Conservation (phyloP, 2,113 vertebrate species). For the Arothron firmamentum region DNA sequence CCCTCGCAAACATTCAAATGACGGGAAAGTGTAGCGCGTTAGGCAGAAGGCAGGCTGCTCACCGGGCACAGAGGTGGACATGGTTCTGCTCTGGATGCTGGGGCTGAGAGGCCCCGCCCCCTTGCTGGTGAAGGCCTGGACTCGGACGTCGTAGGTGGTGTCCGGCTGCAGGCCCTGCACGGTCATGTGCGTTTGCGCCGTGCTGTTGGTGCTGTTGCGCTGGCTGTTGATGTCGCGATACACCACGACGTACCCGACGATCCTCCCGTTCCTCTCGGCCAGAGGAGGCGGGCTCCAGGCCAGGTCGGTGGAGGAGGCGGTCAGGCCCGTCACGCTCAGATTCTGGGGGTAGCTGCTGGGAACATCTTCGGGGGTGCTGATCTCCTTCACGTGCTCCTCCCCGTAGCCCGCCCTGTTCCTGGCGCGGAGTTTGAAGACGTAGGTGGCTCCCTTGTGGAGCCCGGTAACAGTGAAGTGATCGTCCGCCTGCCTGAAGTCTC, state of each 20-base stretch:
- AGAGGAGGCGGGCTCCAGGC: slow-evolving; percentile 89
- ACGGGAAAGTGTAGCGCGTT: no score
- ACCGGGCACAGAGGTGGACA: slow-evolving; percentile 71
- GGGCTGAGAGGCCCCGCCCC: slow-evolving; percentile 91
- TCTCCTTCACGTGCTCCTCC: slow-evolving; percentile 90
- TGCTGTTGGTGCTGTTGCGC: slow-evolving; percentile 85
- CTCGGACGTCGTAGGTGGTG: slow-evolving; percentile 93
- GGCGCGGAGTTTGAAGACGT: slow-evolving; percentile 87
- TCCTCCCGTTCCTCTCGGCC: slow-evolving; percentile 88
- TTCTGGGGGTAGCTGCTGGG: slow-evolving; percentile 91
- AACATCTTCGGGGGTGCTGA: slow-evolving; percentile 84
- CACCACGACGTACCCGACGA: slow-evolving; percentile 85
- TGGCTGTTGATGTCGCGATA: slow-evolving; percentile 97
- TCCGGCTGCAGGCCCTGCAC: slow-evolving; percentile 86
- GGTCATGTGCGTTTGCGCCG: slow-evolving; percentile 77
- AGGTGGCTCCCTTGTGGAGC: slow-evolving; percentile 92
- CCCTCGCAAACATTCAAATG: no score
- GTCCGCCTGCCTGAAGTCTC: slow-evolving; percentile 84
- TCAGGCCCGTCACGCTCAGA: slow-evolving; percentile 87
- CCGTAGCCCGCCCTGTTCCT: slow-evolving; percentile 90
- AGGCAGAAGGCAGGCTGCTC: background rate
- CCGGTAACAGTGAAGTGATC: slow-evolving; percentile 90
- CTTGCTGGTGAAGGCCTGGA: slow-evolving; percentile 87
- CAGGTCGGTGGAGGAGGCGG: slow-evolving; percentile 88
- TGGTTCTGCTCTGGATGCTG: slow-evolving; percentile 98